Percentiles rank a stretch among this genome's conserved stretches.
phyloP scores from a whole-genome alignment of 35 echinoderm and acorn worm species.

The Stichopus chloronotus region DNA sequence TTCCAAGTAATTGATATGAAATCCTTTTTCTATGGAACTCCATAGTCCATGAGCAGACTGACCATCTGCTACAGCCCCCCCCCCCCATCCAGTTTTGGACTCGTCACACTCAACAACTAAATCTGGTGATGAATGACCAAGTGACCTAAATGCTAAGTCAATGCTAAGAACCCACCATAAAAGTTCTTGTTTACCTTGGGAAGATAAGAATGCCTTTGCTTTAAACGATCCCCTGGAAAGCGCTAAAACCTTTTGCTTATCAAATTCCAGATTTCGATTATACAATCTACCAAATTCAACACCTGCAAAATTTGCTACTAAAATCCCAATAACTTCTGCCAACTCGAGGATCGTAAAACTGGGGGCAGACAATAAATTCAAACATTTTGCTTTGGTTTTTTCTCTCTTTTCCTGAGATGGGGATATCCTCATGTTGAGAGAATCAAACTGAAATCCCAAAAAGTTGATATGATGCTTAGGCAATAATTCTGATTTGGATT shows the following conservation, averaged over 20 bases:
- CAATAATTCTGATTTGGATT: background rate
- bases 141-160: background rate
- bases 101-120: background rate
- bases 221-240: background rate
- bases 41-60: background rate
- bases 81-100: background rate
- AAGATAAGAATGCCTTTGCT: background rate
- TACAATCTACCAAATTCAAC: background rate
- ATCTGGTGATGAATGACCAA: background rate
- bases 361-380: background rate
- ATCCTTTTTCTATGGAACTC: background rate
- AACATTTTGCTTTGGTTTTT: background rate
- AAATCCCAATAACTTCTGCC: background rate
- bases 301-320: background rate
- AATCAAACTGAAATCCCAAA: conserved; percentile 7
- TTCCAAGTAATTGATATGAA: too few relatives aligned
- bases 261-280: background rate
- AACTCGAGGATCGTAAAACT: background rate
- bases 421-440: background rate
- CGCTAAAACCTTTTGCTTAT: background rate
- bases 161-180: background rate
- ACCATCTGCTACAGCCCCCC: background rate
- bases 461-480: background rate
- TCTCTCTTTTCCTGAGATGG: background rate
- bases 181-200: background rate